A percentile compares a stretch with the other conserved stretches of the same genome.
phyloP scores from a whole-genome alignment of 2,797 vertebrate species.

The Siniperca undulata region DNA sequence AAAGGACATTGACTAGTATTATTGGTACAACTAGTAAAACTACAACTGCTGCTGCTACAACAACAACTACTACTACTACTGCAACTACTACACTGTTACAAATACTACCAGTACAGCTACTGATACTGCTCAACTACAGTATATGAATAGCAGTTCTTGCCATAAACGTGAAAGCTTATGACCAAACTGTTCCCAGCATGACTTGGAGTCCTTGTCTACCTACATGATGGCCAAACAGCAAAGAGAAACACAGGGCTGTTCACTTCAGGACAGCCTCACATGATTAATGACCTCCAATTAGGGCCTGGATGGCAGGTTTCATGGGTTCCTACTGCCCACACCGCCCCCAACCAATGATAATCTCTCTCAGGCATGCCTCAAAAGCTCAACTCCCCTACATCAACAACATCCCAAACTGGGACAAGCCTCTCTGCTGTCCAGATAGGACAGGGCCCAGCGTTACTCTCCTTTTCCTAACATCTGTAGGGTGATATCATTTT shows the following conservation, averaged over 20 bases:
- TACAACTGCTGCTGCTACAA: not conserved
- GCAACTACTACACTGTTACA: not conserved
- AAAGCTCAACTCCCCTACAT: constrained; percentile 66
- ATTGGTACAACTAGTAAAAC: not conserved
- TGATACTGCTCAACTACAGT: constrained; percentile 4
- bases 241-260: constrained; percentile 82
- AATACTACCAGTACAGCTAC: not conserved
- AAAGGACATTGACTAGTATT: not conserved
- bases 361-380: constrained; percentile 74
- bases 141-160: constrained; percentile 23
- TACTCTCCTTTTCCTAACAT: constrained; percentile 36
- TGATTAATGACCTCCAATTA: constrained; percentile 90
- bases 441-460: constrained; percentile 5
- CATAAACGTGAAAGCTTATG: constrained; percentile 23
- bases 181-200: constrained; percentile 53
- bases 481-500: constrained; percentile 14
- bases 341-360: constrained; percentile 75
- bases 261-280: constrained; percentile 77
- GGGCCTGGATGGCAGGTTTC: constrained; percentile 82
- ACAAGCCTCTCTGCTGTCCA: constrained; percentile 62
- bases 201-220: constrained; percentile 45
- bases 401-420: constrained; percentile 73
- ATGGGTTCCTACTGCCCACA: constrained; percentile 76
- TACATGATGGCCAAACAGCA: constrained; percentile 70
- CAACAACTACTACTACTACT: not conserved